A percentile compares a stretch with the other conserved stretches of the same genome.
phyloP scores from a whole-genome alignment of 2,888 invertebrate genomes.

The Norana najaformis region DNA sequence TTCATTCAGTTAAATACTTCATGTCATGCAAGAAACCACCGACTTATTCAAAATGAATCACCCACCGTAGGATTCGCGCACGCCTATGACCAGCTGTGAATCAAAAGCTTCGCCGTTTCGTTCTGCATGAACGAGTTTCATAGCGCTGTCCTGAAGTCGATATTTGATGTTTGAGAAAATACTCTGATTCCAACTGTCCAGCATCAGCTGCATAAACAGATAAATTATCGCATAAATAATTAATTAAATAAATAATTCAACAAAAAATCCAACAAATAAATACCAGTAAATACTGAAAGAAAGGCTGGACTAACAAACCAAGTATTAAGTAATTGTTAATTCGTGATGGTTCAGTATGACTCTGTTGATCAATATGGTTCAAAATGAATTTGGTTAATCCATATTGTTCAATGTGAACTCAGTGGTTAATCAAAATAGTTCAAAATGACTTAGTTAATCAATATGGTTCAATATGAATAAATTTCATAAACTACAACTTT shows the following conservation, averaged over 20 bases:
- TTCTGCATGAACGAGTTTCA: slow-evolving; percentile 95
- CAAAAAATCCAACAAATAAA: background rate
- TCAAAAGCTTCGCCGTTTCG: slow-evolving; percentile 97
- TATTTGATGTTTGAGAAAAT: slow-evolving; percentile 95
- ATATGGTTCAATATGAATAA: background rate
- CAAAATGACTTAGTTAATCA: background rate
- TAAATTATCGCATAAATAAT: slow-evolving; percentile 28
- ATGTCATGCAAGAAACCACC: background rate
- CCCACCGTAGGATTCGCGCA: slow-evolving; percentile 91
- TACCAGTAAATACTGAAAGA: background rate
- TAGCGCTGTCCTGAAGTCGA: slow-evolving; percentile 77
- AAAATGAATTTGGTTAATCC: background rate
- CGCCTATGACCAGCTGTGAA: slow-evolving; percentile 94
- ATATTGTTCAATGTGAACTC: background rate
- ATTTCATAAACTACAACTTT: no score
- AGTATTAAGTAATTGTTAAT: background rate
- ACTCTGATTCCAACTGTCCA: slow-evolving; percentile 96
- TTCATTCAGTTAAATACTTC: no score
- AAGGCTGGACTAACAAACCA: background rate
- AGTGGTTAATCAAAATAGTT: background rate
- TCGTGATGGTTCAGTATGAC: background rate
- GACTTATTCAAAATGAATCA: background rate
- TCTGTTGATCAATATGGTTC: background rate
- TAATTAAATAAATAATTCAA: slow-evolving; percentile 30
- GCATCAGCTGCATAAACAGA: slow-evolving; percentile 76